Evolutionary conservation across 1,140 invertebrate genomes (phyloP), one percentile per base, ranked within the genome.

Genomic region (Tetragonula clypearis): DNA sequence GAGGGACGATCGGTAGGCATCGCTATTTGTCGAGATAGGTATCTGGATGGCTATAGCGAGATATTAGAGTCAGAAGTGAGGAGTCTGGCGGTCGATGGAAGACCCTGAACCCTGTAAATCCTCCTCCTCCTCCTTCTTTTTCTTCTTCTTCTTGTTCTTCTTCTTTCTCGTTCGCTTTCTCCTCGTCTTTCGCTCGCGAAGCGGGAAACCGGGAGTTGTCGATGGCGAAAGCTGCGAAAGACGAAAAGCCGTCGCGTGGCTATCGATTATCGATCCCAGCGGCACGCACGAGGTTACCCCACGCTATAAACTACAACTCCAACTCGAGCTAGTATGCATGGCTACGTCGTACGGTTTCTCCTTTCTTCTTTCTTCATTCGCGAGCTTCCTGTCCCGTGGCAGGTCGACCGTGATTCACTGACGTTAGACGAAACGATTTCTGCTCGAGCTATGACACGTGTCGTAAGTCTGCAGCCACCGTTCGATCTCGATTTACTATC

Each of bases 21-120:
- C 89, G 90, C 90, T 91, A 91, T 91, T 91, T 91, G 90, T 91
- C 90, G 90, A 91, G 90, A 91, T 91, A 65, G 75, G 75, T 91
- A 89, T 91, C 90, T 91, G 86, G 84, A 86, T 91, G 84, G 84
- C 75, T 90, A 88, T 88, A 89, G 79, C 84, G 88, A 91, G 90
- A 91, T 91, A 91, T 91, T 90, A 91, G 79, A 83, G 87, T 49
- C 77, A 74, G 87, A 87, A 87, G 83, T 87, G 68, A 80, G 71
- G 65, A 75, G 72, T 85, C 35, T 58, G 80, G 53, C 74, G 77
- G 79, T 86, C 81, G 84, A 90, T 77, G 53, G 85, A 84, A 84
- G 82, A 69, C 88, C 76, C 62, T 84, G 88, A 90, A 89, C 79
- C 66, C 80, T 26, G 65, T 49, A 21, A 79, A 69, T 69, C 41